Base-by-base conservation (phyloP, 2,797 vertebrate genomes). In the Cyclura pinguis region DNA sequence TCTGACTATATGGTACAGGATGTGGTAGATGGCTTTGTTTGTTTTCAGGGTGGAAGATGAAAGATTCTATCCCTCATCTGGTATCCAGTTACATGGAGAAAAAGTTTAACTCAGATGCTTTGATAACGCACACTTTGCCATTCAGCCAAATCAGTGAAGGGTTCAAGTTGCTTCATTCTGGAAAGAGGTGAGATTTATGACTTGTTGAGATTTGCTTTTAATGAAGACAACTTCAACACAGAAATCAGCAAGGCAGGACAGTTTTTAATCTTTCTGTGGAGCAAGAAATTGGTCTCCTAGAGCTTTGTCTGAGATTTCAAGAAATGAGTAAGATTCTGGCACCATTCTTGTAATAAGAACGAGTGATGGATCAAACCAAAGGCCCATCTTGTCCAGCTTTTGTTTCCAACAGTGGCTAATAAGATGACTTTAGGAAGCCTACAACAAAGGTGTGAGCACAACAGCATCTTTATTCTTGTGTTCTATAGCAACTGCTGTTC, bases 111-210 rank as follows among this genome's bases (percentile, higher is more conserved):
- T 27, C 96, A 92, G 98, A 98, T n/a, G 96, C 97, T 92, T 97
- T 98, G 94, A 97, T 98, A 93, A 98, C 97, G 0, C 98, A 99
- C 95, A 97, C 93, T 1, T 95, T 98, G 97, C 95, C 96, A 1
- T 94, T 98, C 16, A 96, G 96, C 1, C 85, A 98, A 83, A 90
- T 98, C 93, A 98, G 97, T 0, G 95, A 98, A 80, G 98, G 97
- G 91, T 96, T 98, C 82, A 95, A 98, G 12, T 90, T 98, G 94
- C 96, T 98, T 96, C 96, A 91, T 38, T 78, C 94, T 1, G 97
- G 98, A 38, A 96, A 97, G 96, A 97, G 97, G 98, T 98, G 95
- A 95, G 88, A 94, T 47, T 84, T 90, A 7, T 82, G 86, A 42
- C 1, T 20, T 29, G 14, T 80, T 67, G 16, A 6, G 80, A 32